Percentiles rank a stretch among this genome's conserved stretches.
phyloP scores from a whole-genome alignment of 2,113 vertebrate genomes.

The Pithys albifrons region DNA sequence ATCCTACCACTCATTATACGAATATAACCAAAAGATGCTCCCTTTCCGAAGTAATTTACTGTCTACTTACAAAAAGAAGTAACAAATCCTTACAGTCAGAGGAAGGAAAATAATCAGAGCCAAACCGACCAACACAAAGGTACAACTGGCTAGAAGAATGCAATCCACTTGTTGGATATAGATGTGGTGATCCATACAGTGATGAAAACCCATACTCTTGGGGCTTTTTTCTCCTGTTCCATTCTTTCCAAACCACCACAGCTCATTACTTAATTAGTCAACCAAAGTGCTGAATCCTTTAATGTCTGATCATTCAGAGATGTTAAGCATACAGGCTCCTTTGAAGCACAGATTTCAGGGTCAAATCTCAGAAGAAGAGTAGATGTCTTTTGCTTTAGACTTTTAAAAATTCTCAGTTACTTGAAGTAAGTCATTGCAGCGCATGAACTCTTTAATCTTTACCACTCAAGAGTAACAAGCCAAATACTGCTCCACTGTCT shows the following conservation, averaged over 20 bases:
- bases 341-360: neutral
- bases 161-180: neutral
- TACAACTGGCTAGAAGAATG: neutral
- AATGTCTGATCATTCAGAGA: neutral
- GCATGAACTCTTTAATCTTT: neutral
- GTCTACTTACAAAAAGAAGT: neutral
- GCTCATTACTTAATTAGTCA: neutral
- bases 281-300: neutral
- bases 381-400: neutral
- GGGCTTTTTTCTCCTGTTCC: neutral
- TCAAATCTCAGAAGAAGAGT: neutral
- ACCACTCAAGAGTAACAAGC: neutral
- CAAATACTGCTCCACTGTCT: neutral
- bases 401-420: neutral
- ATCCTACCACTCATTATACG: neutral
- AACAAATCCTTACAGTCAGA: neutral
- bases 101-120: neutral
- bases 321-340: neutral
- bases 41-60: neutral
- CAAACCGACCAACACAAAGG: neutral
- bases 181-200: neutral
- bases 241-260: neutral
- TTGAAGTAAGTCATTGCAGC: neutral
- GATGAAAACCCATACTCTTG: neutral
- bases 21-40: neutral